Conservation (phyloP, 2,797 vertebrate species). For the Pampus argenteus region DNA sequence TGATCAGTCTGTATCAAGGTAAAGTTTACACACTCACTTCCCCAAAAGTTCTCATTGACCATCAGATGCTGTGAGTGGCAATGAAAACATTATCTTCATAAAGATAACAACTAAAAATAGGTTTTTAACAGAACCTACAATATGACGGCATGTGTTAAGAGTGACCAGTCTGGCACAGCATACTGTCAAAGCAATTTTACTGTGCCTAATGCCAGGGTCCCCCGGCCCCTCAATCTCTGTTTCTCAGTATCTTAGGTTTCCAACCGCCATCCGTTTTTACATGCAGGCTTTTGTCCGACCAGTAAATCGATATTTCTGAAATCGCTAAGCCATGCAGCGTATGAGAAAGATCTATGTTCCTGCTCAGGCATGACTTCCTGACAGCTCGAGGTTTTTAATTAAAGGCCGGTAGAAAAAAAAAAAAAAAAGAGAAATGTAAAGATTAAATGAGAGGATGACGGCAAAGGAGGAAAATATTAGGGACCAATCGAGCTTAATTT, state of each 20-base stretch:
- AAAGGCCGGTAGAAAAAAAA: slow-evolving; percentile 72
- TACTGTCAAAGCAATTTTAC: slow-evolving; percentile 45
- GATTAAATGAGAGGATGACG: slow-evolving; percentile 60
- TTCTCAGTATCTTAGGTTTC: slow-evolving; percentile 83
- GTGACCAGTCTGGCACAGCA: not conserved
- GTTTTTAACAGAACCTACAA: not conserved
- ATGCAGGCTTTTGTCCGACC: slow-evolving; percentile 81
- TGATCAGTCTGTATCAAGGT: slow-evolving; percentile 99
- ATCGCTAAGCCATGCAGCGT: slow-evolving; percentile 76
- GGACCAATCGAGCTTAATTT: slow-evolving; percentile 51
- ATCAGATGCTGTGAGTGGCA: not conserved
- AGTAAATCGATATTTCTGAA: slow-evolving; percentile 81
- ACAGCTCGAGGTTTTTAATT: slow-evolving; percentile 84
- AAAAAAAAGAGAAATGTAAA: slow-evolving; percentile 3
- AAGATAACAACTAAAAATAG: not conserved
- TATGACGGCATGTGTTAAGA: not conserved
- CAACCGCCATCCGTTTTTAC: slow-evolving; percentile 71
- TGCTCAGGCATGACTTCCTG: slow-evolving; percentile 78
- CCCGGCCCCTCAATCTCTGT: slow-evolving; percentile 46
- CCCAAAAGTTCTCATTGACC: not conserved
- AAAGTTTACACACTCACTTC: slow-evolving; percentile 38
- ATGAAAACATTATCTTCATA: not conserved
- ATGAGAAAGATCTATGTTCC: slow-evolving; percentile 80
- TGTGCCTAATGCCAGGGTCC: slow-evolving; percentile 33
- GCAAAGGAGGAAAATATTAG: slow-evolving; percentile 64